A percentile compares a stretch with the other conserved stretches of the same genome.
These are phyloP conservation scores for Lithophane semibrunnea DNA, from an alignment of 2,888 invertebrate genomes.

Conservation along the genomic window DNA sequence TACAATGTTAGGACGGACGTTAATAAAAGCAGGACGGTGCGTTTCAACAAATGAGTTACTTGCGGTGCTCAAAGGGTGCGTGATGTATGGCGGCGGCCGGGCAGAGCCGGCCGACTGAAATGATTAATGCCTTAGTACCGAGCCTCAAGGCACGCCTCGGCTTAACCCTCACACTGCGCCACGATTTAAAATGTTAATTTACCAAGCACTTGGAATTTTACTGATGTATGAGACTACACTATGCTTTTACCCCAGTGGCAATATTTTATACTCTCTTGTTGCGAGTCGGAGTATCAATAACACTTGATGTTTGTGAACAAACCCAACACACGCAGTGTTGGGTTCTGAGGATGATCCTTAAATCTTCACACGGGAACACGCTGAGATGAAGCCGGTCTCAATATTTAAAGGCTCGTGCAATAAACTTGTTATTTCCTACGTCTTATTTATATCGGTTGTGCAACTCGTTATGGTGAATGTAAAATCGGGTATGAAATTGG, in stretches of 20 bases:
- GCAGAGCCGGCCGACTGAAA: conserved; percentile 75
- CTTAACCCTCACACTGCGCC: conserved; percentile 66
- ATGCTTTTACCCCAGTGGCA: conserved; percentile 60
- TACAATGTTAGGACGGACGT: conserved; percentile 82
- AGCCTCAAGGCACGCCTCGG: conserved; percentile 73
- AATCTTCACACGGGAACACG: conserved; percentile 67
- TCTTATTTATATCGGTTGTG: conserved; percentile 79
- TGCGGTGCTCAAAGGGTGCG: conserved; percentile 80
- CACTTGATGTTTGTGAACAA: conserved; percentile 18
- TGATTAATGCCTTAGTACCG: conserved; percentile 82
- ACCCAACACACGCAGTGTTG: conserved; percentile 8
- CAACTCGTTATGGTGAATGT: conserved; percentile 73
- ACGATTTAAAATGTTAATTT: conserved; percentile 76
- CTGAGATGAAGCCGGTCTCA: conserved; percentile 26
- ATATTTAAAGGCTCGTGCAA: conserved; percentile 65
- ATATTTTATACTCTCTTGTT: conserved; percentile 66
- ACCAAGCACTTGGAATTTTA: conserved; percentile 72
- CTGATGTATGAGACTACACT: conserved; percentile 71
- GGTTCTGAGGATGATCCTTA: conserved; percentile 67
- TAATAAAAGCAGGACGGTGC: conserved; percentile 80
- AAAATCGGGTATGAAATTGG: conserved; percentile 72
- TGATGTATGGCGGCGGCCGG: conserved; percentile 79
- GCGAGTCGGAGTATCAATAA: conserved; percentile 36
- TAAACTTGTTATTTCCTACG: conserved; percentile 74
- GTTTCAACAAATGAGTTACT: conserved; percentile 84